Percentiles rank a stretch among this genome's conserved stretches.
These are phyloP conservation scores for Varecia variegata DNA, from an alignment of 2,797 vertebrate genomes.

Conservation along the genomic window DNA sequence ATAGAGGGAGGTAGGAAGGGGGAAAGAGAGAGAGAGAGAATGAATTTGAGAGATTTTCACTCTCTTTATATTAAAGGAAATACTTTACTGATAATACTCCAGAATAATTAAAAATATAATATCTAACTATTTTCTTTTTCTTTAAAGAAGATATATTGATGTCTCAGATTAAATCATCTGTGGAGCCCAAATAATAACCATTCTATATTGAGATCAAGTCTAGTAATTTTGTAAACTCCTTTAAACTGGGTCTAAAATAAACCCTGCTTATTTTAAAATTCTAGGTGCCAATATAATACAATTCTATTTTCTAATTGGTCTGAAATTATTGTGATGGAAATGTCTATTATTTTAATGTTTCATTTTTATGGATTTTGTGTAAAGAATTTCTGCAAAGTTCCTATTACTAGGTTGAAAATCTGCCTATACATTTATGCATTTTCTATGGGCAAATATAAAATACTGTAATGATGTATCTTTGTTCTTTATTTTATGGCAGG, in stretches of 20 bases:
- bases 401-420: neutral
- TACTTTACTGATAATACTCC: neutral
- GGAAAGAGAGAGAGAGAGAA: neutral
- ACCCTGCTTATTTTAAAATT: neutral
- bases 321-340: neutral
- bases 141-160: neutral
- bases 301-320: neutral
- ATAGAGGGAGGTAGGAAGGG: neutral
- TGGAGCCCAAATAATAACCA: neutral
- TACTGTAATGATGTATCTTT: neutral
- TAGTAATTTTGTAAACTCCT: neutral
- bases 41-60: neutral
- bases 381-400: neutral
- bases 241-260: neutral
- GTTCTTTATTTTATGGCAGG: neutral
- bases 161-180: neutral
- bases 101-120: neutral
- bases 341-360: neutral
- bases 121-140: neutral
- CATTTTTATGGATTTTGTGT: neutral
- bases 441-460: neutral
- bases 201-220: neutral
- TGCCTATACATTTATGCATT: neutral
- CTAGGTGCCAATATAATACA: neutral
- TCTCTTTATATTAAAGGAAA: neutral